Evolutionary conservation across 2,888 invertebrate genomes (phyloP), one percentile per base, ranked within the genome.

Genomic region (Agrotis clavis): DNA sequence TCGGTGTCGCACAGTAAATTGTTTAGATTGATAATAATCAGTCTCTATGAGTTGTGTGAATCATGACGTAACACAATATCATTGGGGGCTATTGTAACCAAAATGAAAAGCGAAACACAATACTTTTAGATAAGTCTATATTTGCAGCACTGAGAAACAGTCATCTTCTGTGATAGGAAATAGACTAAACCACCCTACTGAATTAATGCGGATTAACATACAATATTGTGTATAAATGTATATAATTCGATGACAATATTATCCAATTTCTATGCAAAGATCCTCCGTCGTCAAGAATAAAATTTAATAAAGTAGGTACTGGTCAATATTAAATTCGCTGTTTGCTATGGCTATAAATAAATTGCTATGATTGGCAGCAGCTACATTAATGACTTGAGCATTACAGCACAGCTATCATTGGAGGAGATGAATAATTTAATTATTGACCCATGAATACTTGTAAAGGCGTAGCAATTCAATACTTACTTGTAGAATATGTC

Each of bases 401-500:
- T 53, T 19, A 66, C n/a, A 71, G 50, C 35, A 60, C 51, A 64
- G 54, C 51, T 18, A 72, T 53, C n/a, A 47, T 25, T 18, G 45
- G 54, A 67, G 53, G 54, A 25, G 0, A 51, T 16, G 14, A 35
- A 19, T 9, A 19, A 11, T 14, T n/a, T n/a, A 35, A 57, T 35
- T 3, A 50, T 14, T 11, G 14, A 19, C 14, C 11, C 13, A 18
- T 19, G 41, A 71, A 25, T 14, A 25, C n/a, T 25, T 19, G 1
- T 54, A n/a, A 14, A 13, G 0, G 1, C 21, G 13, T 13, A 50
- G 14, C 4, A 19, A 61, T 50, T 48, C n/a, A 1, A 79, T 89
- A 97, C 97, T 96, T 95, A 98, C 98, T 98, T 98, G 96, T 98
- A 99, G 96, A 99, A 99, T 89, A 98, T 98, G 94, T 99, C 99